phyloP scores from a whole-genome alignment of 2,888 invertebrate genomes.

The Dysmachus trigonus region DNA sequence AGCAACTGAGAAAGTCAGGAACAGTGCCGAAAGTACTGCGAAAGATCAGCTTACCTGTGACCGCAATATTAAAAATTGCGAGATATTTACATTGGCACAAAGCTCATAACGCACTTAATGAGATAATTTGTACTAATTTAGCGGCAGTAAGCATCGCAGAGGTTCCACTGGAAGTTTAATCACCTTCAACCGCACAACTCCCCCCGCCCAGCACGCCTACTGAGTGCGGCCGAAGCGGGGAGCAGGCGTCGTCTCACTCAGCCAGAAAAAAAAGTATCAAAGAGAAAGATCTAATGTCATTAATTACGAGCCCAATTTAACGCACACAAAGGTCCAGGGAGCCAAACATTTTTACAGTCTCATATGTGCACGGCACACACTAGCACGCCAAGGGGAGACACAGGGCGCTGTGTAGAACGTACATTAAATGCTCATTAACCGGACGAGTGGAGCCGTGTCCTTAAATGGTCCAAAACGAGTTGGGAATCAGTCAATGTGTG shows the following conservation, averaged over 20 bases:
- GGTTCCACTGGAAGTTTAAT: neutral
- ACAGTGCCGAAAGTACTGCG: neutral
- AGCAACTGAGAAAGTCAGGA: neutral
- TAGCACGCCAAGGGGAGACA: neutral
- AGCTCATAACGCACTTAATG: constrained; percentile 40
- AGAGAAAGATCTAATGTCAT: constrained; percentile 50
- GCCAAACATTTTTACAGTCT: constrained; percentile 25
- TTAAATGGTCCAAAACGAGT: constrained; percentile 4
- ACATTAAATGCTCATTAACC: constrained; percentile 54
- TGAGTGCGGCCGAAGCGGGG: neutral
- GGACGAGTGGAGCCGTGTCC: constrained; percentile 49
- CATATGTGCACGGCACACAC: constrained; percentile 1
- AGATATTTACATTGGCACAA: constrained; percentile 14
- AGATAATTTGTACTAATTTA: constrained; percentile 49
- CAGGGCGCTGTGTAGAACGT: neutral
- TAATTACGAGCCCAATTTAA: constrained; percentile 55
- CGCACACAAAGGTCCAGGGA: constrained; percentile 51
- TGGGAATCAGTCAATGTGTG: constrained; percentile 34
- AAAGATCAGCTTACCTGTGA: neutral
- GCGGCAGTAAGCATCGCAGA: constrained; percentile 36
- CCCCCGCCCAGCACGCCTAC: neutral
- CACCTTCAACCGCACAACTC: neutral
- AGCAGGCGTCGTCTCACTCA: neutral
- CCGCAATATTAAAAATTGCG: constrained; percentile 16
- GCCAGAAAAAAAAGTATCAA: constrained; percentile 16